Evolutionary conservation across 2,797 vertebrate species (phyloP).

Genomic region (Telmatherina bonti): DNA sequence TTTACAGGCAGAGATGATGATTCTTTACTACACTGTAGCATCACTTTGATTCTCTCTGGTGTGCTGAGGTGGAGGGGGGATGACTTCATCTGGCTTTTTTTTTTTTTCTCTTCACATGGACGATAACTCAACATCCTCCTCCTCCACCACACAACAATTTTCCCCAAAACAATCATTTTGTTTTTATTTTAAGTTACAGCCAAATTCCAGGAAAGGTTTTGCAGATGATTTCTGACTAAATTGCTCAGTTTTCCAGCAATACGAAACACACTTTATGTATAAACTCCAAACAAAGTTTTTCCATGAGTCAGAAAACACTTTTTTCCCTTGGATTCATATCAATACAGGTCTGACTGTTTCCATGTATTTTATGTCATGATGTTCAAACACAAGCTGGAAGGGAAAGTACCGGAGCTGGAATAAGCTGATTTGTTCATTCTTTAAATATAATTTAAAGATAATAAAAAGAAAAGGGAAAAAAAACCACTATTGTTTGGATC

Average conservation of each 20-base stretch:
- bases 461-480: too few species aligned
- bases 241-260: neutral
- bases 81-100: conserved; percentile 38
- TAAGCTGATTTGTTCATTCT: too few species aligned
- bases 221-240: conserved; percentile 13
- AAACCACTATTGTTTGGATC: too few species aligned
- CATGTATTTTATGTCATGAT: neutral
- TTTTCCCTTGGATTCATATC: conserved; percentile 2
- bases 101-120: conserved; percentile 20
- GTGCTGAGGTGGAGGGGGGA: conserved; percentile 40
- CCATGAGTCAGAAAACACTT: neutral
- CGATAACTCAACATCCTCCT: conserved; percentile 4
- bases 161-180: too few species aligned
- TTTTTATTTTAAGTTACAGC: conserved; percentile 4
- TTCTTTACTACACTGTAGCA: conserved; percentile 40
- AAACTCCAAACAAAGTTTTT: conserved; percentile 3
- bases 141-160: neutral
- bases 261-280: neutral
- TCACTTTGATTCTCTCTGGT: conserved; percentile 38
- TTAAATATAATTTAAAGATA: too few species aligned
- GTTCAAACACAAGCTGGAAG: too few species aligned
- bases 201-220: conserved; percentile 16
- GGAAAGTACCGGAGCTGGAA: too few species aligned
- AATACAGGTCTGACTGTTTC: conserved; percentile 11
- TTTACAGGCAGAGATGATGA: conserved; percentile 59